These are phyloP conservation scores for Drosophila demipolita DNA, from an alignment of 2,888 invertebrate genomes.

Conservation along the genomic window DNA sequence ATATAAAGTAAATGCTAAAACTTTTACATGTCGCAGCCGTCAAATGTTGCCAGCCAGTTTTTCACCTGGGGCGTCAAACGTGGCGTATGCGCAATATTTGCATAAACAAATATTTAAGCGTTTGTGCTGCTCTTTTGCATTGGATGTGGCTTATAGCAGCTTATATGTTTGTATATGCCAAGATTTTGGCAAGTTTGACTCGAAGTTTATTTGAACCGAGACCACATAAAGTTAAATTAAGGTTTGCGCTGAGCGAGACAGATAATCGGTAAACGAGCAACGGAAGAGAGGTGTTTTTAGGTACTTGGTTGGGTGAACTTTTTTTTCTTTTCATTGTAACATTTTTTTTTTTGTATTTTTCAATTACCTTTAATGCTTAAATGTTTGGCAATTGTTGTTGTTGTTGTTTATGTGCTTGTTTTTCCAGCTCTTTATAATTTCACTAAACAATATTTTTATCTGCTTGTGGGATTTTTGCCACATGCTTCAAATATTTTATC, in stretches of 20 bases:
- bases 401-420: constrained; percentile 20
- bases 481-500: constrained; percentile 59
- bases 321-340: not conserved
- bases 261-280: constrained; percentile 10
- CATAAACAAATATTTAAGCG: constrained; percentile 58
- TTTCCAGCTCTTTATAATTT: constrained; percentile 60
- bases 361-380: constrained; percentile 69
- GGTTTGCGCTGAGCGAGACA: constrained; percentile 33
- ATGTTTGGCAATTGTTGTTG: constrained; percentile 44
- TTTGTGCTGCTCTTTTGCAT: constrained; percentile 47
- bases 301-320: constrained; percentile 26
- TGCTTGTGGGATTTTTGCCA: constrained; percentile 60
- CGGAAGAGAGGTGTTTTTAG: constrained; percentile 12
- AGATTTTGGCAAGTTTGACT: constrained; percentile 50
- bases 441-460: constrained; percentile 51
- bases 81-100: constrained; percentile 63
- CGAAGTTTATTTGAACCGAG: constrained; percentile 56
- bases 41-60: constrained; percentile 30
- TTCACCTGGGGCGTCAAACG: constrained; percentile 54
- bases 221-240: constrained; percentile 71
- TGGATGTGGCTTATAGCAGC: constrained; percentile 45
- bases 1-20: constrained; percentile 35
- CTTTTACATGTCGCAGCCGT: constrained; percentile 34
- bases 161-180: constrained; percentile 36
- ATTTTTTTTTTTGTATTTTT: constrained; percentile 50